These are phyloP conservation scores for Babylonia areolata DNA, from an alignment of 1,140 invertebrate genomes.

Conservation along the genomic window DNA sequence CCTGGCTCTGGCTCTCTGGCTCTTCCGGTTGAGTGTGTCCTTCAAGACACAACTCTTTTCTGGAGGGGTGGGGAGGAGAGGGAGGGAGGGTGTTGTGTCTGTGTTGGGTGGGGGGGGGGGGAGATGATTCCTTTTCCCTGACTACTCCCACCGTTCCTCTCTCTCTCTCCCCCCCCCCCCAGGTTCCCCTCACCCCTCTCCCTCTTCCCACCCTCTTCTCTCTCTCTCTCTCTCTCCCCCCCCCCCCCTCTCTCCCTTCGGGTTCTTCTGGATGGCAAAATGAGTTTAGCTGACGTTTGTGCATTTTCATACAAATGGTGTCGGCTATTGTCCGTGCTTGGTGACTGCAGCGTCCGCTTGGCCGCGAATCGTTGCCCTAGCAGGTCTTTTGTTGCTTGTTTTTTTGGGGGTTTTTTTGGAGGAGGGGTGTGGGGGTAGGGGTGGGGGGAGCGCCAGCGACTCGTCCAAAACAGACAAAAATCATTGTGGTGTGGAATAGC, in stretches of 20 bases:
- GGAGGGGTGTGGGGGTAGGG: no score
- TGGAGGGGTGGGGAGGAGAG: no score
- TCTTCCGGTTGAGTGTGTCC: not conserved
- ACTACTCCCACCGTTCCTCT: not conserved
- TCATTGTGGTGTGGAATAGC: no score
- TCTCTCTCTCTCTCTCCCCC: not conserved
- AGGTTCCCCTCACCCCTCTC: not conserved
- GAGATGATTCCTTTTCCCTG: no score
- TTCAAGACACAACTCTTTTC: no score
- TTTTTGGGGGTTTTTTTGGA: no score
- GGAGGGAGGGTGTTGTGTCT: no score
- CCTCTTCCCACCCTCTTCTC: not conserved
- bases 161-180: not conserved
- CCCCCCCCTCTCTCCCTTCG: not conserved
- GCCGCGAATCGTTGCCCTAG: not conserved
- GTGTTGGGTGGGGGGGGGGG: no score
- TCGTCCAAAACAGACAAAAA: no score
- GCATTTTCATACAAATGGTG: conserved; percentile 2
- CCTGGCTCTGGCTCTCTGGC: not conserved
- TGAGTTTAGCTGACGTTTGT: not conserved
- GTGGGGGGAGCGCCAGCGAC: not conserved
- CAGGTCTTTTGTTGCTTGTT: not conserved
- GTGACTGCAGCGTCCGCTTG: not conserved
- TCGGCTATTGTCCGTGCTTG: not conserved
- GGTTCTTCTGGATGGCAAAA: not conserved